Percentiles rank a stretch among this genome's conserved stretches.
Evolutionary conservation across 1,140 invertebrate genomes (phyloP).

Genomic region (Spodoptera litura): DNA sequence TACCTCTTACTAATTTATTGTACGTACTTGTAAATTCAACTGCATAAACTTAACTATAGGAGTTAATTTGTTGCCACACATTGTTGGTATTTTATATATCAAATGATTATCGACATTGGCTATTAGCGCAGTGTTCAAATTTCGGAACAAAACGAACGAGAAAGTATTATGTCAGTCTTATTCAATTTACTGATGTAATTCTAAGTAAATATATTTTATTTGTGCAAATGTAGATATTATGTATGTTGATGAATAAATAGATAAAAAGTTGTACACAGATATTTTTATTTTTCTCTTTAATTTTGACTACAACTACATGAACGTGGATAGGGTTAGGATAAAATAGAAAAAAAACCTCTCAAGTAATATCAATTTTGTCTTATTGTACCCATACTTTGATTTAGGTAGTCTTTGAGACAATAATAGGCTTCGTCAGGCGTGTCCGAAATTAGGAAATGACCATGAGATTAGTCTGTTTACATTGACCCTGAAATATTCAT

Average conservation of each 20-base stretch:
- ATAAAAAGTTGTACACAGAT: slow-evolving; percentile 66
- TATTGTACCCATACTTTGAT: too few species aligned
- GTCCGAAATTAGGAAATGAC: too few species aligned
- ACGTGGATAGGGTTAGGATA: too few species aligned
- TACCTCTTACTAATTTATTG: slow-evolving; percentile 80
- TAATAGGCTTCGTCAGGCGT: too few species aligned
- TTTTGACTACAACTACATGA: too few species aligned
- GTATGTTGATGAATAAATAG: slow-evolving; percentile 86
- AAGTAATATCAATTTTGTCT: too few species aligned
- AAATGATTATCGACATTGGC: slow-evolving; percentile 52
- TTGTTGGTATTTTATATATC: slow-evolving; percentile 34
- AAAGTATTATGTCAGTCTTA: slow-evolving; percentile 79
- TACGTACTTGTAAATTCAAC: slow-evolving; percentile 76
- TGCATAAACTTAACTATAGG: slow-evolving; percentile 68
- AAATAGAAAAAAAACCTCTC: too few species aligned
- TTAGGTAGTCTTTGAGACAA: too few species aligned
- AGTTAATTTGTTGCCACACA: slow-evolving; percentile 71
- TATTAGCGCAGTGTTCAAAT: slow-evolving; percentile 65
- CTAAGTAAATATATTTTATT: slow-evolving; percentile 79
- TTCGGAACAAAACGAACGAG: slow-evolving; percentile 66
- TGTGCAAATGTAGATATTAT: slow-evolving; percentile 86
- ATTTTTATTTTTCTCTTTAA: slow-evolving; percentile 51
- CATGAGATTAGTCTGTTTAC: too few species aligned
- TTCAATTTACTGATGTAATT: slow-evolving; percentile 78
- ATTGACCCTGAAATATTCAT: too few species aligned